Percentiles rank a stretch among this genome's conserved stretches.
Conservation (phyloP, 2,888 invertebrate genomes). For the Ypsolopha scabrella region DNA sequence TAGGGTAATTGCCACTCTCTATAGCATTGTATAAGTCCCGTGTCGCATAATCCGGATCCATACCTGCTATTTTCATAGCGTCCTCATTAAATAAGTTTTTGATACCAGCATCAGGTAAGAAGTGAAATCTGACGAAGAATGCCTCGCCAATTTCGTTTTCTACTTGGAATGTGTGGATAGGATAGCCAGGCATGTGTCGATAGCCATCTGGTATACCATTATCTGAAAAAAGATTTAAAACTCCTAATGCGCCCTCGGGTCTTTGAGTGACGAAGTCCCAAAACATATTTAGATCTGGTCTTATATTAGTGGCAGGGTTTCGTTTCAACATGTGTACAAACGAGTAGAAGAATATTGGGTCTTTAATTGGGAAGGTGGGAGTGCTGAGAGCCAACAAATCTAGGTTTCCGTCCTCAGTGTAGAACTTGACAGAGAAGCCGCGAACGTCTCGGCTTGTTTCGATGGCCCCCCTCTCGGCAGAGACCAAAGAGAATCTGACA, state of each 20-base stretch:
- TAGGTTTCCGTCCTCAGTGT: constrained; percentile 90
- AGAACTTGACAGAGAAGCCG: constrained; percentile 92
- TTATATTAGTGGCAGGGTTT: constrained; percentile 85
- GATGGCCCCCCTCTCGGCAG: constrained; percentile 86
- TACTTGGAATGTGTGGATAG: constrained; percentile 90
- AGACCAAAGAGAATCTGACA: constrained; percentile 82
- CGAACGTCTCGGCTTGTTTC: constrained; percentile 89
- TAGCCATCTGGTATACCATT: constrained; percentile 91
- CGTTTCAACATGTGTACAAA: constrained; percentile 94
- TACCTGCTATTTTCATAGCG: constrained; percentile 73
- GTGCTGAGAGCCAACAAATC: constrained; percentile 91
- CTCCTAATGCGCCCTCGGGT: constrained; percentile 86
- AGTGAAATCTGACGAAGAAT: constrained; percentile 89
- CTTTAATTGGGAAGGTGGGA: constrained; percentile 89
- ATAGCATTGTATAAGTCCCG: constrained; percentile 90
- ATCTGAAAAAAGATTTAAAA: constrained; percentile 84
- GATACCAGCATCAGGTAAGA: constrained; percentile 88
- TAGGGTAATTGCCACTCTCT: constrained; percentile 74
- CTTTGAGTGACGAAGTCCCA: constrained; percentile 92
- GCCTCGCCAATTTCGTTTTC: constrained; percentile 77
- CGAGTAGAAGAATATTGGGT: constrained; percentile 87
- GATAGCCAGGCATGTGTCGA: constrained; percentile 92
- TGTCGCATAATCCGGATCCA: constrained; percentile 89
- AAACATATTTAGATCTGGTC: constrained; percentile 86
- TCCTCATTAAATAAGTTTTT: constrained; percentile 76